phyloP scores from a whole-genome alignment of 1,140 invertebrate genomes.

The Euschistus heros region DNA sequence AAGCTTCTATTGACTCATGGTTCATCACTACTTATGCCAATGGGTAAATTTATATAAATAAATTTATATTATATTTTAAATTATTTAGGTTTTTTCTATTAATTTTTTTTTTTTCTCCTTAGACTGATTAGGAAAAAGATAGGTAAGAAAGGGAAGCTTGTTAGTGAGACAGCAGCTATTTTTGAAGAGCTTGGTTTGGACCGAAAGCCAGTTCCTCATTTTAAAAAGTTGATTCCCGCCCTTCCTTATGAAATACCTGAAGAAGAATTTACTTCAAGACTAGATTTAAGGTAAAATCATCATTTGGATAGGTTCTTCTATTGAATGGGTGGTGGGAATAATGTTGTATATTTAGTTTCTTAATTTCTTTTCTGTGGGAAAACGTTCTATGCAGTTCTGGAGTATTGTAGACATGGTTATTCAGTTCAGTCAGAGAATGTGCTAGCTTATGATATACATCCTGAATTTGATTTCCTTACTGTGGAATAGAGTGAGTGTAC shows the following conservation, averaged over 20 bases:
- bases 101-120: not conserved
- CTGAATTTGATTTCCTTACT: too few species aligned
- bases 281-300: constrained; percentile 50
- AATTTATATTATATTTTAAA: not conserved
- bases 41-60: not conserved
- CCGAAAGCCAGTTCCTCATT: constrained; percentile 49
- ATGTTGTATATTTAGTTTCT: too few species aligned
- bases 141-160: constrained; percentile 60
- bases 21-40: not conserved
- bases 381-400: too few species aligned
- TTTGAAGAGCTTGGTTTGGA: constrained; percentile 66
- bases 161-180: constrained; percentile 65
- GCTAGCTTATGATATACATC: too few species aligned
- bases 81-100: not conserved
- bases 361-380: too few species aligned
- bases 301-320: too few species aligned
- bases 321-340: too few species aligned
- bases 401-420: too few species aligned
- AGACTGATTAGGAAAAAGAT: constrained; percentile 49
- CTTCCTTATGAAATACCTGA: constrained; percentile 46
- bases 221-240: constrained; percentile 45
- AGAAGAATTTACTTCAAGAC: constrained; percentile 48
- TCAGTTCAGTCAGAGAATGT: too few species aligned
- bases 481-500: too few species aligned
- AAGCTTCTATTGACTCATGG: not conserved